Conservation (phyloP, 2,888 invertebrate genomes). For the Drosophila austrosaltans region DNA sequence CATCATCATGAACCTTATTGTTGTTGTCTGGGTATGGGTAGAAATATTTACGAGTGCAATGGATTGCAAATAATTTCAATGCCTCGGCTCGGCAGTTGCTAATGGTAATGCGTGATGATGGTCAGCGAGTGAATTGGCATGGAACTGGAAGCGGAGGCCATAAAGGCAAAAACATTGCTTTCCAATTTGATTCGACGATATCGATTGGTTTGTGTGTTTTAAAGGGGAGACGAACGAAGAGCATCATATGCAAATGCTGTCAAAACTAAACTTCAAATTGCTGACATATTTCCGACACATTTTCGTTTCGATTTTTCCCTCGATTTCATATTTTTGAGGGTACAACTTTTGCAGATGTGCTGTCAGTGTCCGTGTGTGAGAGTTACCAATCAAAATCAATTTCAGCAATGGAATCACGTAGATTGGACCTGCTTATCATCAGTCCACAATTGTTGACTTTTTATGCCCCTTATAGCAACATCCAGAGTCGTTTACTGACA, state of each 20-base stretch:
- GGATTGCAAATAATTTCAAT: conserved; percentile 41
- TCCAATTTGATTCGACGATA: conserved; percentile 17
- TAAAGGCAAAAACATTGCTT: conserved; percentile 42
- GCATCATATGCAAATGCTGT: conserved; percentile 58
- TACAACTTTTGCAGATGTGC: neutral
- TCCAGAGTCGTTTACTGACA: conserved; percentile 45
- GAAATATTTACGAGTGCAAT: conserved; percentile 30
- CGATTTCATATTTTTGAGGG: conserved; percentile 14
- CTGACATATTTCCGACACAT: conserved; percentile 47
- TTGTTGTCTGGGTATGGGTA: neutral
- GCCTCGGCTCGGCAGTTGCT: conserved; percentile 14
- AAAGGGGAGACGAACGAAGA: neutral
- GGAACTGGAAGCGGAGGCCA: conserved; percentile 10
- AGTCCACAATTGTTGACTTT: conserved; percentile 49
- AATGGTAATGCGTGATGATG: conserved; percentile 39
- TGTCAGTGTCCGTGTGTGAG: neutral
- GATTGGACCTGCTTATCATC: conserved; percentile 36
- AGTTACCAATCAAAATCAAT: conserved; percentile 37
- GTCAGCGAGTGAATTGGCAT: conserved; percentile 31
- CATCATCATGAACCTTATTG: conserved; percentile 23
- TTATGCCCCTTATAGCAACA: conserved; percentile 54
- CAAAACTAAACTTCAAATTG: conserved; percentile 39
- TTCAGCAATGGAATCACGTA: neutral
- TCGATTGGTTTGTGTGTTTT: conserved; percentile 8
- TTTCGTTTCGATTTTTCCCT: conserved; percentile 17